Evolutionary conservation across 2,888 invertebrate species (phyloP).

Genomic region (Tridacna crocea): DNA sequence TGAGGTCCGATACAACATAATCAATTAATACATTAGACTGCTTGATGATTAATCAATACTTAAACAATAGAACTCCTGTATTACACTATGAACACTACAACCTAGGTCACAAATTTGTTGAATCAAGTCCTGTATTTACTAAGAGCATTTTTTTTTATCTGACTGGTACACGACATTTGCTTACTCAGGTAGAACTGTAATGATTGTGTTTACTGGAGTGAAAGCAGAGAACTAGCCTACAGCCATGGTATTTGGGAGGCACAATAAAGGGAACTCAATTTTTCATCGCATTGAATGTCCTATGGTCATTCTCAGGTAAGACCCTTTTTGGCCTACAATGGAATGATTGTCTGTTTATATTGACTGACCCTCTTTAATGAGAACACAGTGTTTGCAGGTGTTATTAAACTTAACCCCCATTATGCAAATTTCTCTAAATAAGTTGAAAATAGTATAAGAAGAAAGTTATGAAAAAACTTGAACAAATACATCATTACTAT

Average conservation of each 20-base stretch:
- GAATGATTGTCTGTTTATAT: no score
- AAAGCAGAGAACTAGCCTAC: conserved; percentile 62
- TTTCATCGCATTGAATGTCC: neutral
- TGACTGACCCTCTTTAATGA: no score
- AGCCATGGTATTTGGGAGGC: conserved; percentile 55
- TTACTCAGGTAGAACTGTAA: conserved; percentile 58
- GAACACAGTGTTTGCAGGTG: no score
- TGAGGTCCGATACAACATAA: conserved; percentile 5
- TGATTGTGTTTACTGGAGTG: conserved; percentile 59
- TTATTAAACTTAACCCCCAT: no score
- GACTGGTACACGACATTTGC: conserved; percentile 52
- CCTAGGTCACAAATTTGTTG: conserved; percentile 13
- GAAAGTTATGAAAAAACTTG: no score
- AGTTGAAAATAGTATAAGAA: no score
- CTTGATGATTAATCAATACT: conserved; percentile 40
- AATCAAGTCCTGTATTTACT: conserved; percentile 35
- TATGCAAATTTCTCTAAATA: no score
- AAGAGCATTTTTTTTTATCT: conserved; percentile 31
- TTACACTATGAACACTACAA: neutral
- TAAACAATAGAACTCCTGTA: conserved; percentile 27
- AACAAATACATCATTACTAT: no score
- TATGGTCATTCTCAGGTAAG: neutral
- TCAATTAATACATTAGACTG: conserved; percentile 29
- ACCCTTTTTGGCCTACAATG: no score
- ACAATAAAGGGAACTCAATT: conserved; percentile 37